A percentile compares a stretch with the other conserved stretches of the same genome.
Conservation (phyloP, 2,797 vertebrate genomes). For the Pipistrellus pygmaeus region DNA sequence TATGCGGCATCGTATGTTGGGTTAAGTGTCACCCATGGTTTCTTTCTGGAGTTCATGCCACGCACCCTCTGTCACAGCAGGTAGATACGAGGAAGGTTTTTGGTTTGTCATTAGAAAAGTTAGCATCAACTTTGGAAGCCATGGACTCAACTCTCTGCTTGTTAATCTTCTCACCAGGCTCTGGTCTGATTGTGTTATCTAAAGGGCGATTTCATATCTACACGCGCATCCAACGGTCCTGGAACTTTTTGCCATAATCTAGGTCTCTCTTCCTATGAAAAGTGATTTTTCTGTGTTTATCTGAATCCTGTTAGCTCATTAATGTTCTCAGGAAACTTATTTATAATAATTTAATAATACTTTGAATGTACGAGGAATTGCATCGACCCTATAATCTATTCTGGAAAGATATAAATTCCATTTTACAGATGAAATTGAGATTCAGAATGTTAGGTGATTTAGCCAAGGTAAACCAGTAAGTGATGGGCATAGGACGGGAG, state of each 20-base stretch:
- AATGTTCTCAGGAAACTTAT: slow-evolving; percentile 8
- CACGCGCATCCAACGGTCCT: slow-evolving; percentile 42
- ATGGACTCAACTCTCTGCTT: slow-evolving; percentile 75
- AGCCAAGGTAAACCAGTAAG: background rate
- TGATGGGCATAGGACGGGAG: background rate
- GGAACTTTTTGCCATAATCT: background rate
- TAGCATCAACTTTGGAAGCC: slow-evolving; percentile 71
- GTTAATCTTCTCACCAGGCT: slow-evolving; percentile 73
- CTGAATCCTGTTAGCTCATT: slow-evolving; percentile 29
- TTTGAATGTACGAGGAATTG: slow-evolving; percentile 5
- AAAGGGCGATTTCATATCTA: slow-evolving; percentile 64
- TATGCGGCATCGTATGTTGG: background rate
- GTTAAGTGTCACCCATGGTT: background rate
- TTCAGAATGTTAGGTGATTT: background rate
- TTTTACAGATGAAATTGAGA: slow-evolving; percentile 38
- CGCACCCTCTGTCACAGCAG: background rate
- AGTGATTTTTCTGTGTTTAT: slow-evolving; percentile 76
- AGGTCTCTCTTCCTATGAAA: slow-evolving; percentile 21
- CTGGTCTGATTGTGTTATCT: slow-evolving; percentile 60
- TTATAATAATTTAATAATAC: background rate
- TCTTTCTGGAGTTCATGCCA: background rate
- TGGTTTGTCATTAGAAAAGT: slow-evolving; percentile 79
- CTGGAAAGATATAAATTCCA: background rate
- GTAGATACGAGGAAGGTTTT: slow-evolving; percentile 65
- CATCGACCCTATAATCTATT: background rate